Conservation (phyloP, 2,113 vertebrate species). For the Oreochromis tanganicae region DNA sequence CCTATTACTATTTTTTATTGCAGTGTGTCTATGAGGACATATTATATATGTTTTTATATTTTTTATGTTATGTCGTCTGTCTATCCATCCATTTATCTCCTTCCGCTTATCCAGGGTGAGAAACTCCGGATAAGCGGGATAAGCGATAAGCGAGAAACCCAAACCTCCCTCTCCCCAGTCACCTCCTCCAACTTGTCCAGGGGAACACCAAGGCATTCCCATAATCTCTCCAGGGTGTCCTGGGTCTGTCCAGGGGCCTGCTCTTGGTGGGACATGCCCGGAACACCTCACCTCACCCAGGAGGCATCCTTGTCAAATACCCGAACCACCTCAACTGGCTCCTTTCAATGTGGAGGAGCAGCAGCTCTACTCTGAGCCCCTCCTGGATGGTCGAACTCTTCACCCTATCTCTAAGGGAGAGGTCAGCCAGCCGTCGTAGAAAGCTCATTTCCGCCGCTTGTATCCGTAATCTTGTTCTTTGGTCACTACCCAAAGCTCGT, state of each 20-base stretch:
- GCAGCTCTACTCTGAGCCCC: background rate
- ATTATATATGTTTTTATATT: background rate
- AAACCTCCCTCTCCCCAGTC: background rate
- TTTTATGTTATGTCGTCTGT: background rate
- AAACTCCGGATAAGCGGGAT: background rate
- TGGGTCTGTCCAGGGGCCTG: background rate
- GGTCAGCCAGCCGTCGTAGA: background rate
- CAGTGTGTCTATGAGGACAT: background rate
- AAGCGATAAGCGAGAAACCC: background rate
- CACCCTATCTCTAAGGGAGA: background rate
- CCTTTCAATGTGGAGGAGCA: background rate
- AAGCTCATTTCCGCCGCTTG: background rate
- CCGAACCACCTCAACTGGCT: background rate
- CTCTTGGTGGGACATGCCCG: background rate
- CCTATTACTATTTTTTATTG: background rate
- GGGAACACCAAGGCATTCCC: background rate
- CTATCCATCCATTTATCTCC: background rate
- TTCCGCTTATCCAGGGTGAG: background rate
- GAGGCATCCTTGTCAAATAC: background rate
- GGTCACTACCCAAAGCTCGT: background rate
- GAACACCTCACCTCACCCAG: background rate
- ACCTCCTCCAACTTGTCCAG: background rate
- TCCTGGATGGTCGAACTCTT: background rate
- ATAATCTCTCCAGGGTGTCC: background rate
- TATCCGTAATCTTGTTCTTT: background rate